These are phyloP conservation scores for Elephas maximus DNA, from an alignment of 2,113 vertebrate genomes.

Conservation along the genomic window DNA sequence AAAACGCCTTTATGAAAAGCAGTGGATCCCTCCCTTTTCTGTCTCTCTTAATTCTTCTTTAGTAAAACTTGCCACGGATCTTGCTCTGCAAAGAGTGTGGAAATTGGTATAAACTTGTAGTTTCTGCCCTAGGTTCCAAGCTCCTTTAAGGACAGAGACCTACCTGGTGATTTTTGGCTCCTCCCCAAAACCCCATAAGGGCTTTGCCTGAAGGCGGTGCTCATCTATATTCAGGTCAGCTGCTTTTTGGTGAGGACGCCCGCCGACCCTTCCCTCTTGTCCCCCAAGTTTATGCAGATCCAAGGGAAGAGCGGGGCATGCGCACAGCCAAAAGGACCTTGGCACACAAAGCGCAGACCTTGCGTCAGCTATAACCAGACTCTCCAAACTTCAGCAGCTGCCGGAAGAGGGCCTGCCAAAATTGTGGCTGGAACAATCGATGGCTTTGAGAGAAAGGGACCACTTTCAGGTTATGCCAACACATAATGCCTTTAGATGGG, in stretches of 20 bases:
- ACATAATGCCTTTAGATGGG: not conserved
- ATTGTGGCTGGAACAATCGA: not conserved
- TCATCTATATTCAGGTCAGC: not conserved
- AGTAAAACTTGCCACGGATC: not conserved
- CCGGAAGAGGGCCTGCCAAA: not conserved
- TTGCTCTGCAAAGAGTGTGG: not conserved
- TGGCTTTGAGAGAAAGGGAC: not conserved
- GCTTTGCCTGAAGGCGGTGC: not conserved
- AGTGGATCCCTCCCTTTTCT: not conserved
- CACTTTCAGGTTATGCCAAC: rapidly evolving
- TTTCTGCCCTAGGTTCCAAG: not conserved
- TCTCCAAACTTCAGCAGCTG: not conserved
- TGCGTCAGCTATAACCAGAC: not conserved
- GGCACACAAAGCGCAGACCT: rapidly evolving
- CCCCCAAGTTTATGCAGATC: not conserved
- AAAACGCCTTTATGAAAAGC: not conserved
- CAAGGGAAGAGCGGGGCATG: rapidly evolving
- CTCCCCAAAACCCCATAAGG: not conserved
- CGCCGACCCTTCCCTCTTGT: not conserved
- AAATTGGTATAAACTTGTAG: not conserved
- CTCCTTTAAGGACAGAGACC: not conserved
- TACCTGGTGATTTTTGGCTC: not conserved
- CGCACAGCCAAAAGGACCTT: not conserved
- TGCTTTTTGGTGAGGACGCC: rapidly evolving
- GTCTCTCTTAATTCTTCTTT: not conserved